phyloP scores from a whole-genome alignment of 2,888 invertebrate species.

The Bruchidius siliquastri region DNA sequence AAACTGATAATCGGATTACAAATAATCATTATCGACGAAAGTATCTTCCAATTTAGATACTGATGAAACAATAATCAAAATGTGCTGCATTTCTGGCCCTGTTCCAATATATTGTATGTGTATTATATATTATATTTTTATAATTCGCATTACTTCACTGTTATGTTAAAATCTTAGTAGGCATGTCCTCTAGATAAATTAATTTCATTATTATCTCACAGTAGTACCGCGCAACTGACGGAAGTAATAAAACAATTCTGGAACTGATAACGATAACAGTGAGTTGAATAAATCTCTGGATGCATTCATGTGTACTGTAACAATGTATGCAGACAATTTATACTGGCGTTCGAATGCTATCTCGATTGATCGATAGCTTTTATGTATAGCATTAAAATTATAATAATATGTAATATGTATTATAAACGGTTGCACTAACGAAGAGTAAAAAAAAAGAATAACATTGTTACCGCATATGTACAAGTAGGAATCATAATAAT shows the following conservation, averaged over 20 bases:
- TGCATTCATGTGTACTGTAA: not conserved
- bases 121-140: no score
- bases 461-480: no score
- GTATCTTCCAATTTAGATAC: no score
- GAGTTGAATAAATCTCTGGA: not conserved
- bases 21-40: no score
- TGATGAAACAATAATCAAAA: no score
- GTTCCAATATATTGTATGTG: no score
- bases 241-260: not conserved
- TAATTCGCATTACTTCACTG: not conserved
- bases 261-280: not conserved
- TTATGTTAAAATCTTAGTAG: not conserved
- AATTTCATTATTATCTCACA: not conserved
- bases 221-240: not conserved
- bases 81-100: no score
- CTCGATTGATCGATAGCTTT: not conserved
- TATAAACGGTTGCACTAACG: no score
- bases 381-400: not conserved
- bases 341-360: not conserved
- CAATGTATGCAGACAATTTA: not conserved
- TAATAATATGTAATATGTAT: no score
- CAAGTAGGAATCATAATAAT: no score
- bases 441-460: no score
- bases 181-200: not conserved
- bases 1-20: no score